These are phyloP conservation scores for Delia radicum DNA, from an alignment of 1,140 invertebrate species.

Conservation along the genomic window DNA sequence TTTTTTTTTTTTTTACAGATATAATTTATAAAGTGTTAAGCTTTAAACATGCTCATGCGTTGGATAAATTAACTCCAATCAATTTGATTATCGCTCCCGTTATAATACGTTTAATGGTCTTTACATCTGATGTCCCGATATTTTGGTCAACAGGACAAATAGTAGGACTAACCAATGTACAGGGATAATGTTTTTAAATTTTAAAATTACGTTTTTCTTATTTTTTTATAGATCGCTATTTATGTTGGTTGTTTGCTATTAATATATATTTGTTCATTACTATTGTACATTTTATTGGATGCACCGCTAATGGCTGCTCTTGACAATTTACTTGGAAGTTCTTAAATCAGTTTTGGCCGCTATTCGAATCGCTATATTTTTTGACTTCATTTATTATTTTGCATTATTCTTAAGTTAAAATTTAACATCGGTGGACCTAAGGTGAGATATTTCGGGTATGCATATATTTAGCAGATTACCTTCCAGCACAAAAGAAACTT, in stretches of 20 bases:
- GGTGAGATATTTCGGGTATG: too few species aligned
- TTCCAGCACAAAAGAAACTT: too few species aligned
- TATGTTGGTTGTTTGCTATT: constrained; percentile 22
- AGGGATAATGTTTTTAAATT: too few species aligned
- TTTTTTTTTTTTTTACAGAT: not conserved
- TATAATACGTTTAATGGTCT: constrained; percentile 25
- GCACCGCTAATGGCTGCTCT: constrained; percentile 22
- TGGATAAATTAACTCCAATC: constrained; percentile 24
- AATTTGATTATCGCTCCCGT: constrained; percentile 20
- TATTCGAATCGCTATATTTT: too few species aligned
- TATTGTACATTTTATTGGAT: constrained; percentile 26
- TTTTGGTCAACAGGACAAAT: constrained; percentile 24
- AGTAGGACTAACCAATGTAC: not conserved
- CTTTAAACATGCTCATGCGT: not conserved
- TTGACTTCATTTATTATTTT: too few species aligned
- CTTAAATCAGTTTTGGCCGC: too few species aligned
- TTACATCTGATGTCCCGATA: constrained; percentile 23
- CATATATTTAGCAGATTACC: too few species aligned
- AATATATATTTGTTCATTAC: constrained; percentile 2
- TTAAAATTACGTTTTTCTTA: not conserved
- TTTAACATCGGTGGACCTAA: too few species aligned
- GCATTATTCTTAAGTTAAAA: too few species aligned
- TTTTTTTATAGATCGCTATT: not conserved
- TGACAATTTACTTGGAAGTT: not conserved
- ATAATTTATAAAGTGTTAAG: not conserved